Conservation (phyloP, 2,113 vertebrate genomes). For the Polypterus bichir region DNA sequence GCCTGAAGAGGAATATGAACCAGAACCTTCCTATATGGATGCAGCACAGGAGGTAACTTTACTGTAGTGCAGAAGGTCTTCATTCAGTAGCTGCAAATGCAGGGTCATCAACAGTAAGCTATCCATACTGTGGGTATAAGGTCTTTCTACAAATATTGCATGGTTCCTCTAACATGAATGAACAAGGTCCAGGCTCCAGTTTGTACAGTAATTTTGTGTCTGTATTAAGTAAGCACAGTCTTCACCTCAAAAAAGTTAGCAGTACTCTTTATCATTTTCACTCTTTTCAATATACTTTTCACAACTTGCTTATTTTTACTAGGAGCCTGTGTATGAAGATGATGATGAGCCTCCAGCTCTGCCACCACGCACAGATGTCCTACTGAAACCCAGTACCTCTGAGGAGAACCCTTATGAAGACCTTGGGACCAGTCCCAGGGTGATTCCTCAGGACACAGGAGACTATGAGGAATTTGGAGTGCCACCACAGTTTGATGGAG, state of each 20-base stretch:
- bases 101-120: no score
- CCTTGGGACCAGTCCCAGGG: not conserved
- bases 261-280: no score
- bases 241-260: no score
- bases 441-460: slow-evolving; percentile 14
- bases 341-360: slow-evolving; percentile 20
- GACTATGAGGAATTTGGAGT: slow-evolving; percentile 60
- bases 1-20: not conserved
- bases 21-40: not conserved
- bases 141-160: no score
- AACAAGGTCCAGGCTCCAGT: no score
- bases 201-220: no score
- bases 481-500: not conserved
- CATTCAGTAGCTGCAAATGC: no score
- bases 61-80: not conserved
- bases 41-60: not conserved
- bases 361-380: slow-evolving; percentile 18
- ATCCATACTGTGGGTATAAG: no score
- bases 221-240: no score
- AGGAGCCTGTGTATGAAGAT: slow-evolving; percentile 24
- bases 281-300: no score
- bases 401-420: slow-evolving; percentile 16
- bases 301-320: slow-evolving; percentile 6
- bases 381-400: slow-evolving; percentile 17
- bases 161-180: no score